These are phyloP conservation scores for Ramazzottius varieornatus DNA, from an alignment of 2,888 invertebrate genomes.

Conservation along the genomic window DNA sequence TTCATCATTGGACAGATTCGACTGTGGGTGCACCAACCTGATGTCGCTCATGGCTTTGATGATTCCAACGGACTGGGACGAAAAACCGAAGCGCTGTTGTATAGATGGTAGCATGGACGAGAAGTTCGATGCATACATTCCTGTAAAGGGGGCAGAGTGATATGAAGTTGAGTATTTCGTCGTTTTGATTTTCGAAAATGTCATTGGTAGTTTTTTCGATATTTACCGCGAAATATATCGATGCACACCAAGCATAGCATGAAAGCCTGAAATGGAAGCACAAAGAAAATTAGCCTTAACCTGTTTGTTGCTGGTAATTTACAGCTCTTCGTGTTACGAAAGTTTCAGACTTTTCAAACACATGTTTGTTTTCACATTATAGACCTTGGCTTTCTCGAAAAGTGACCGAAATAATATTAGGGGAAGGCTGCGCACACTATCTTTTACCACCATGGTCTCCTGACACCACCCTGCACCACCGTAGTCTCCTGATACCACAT, in stretches of 20 bases:
- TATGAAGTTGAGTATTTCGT: neutral
- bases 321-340: too few species aligned
- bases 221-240: neutral
- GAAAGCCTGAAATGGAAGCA: neutral
- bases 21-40: too few species aligned
- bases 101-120: neutral
- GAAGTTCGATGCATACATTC: neutral
- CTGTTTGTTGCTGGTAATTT: too few species aligned
- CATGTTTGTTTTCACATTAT: too few species aligned
- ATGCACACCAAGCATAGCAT: neutral
- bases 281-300: too few species aligned
- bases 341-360: too few species aligned
- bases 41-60: neutral
- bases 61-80: neutral
- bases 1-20: neutral
- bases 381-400: too few species aligned
- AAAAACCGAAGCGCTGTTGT: neutral
- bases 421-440: too few species aligned
- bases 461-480: too few species aligned
- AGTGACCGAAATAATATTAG: too few species aligned
- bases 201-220: neutral
- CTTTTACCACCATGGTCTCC: too few species aligned
- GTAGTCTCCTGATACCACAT: too few species aligned
- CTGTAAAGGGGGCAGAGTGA: neutral
- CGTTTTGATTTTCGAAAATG: neutral